Evolutionary conservation across 2,888 invertebrate genomes (phyloP), one percentile per base, ranked within the genome.

Genomic region (Ichneumon xanthorius): DNA sequence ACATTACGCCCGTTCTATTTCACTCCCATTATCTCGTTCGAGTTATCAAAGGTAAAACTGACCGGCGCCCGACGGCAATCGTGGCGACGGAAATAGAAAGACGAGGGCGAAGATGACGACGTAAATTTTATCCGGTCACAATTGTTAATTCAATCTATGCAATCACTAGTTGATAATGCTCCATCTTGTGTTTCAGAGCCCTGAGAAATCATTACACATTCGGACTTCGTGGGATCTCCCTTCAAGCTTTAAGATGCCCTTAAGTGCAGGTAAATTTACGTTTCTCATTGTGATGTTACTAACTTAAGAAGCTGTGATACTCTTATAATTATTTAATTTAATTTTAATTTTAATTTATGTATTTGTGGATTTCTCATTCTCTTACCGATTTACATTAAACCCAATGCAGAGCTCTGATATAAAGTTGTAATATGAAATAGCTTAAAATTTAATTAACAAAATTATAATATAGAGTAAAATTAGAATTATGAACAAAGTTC

Each of bases 231-330:
- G 50, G 50, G 16, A 55, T 45, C 26, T 19, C 63, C 9, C 40
- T 50, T 63, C 1, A 14, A 65, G 6, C 19, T 4, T 67, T 63
- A 53, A 53, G 26, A 80, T 80, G 80, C 71, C 80, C 50, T 65
- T 80, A 19, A 72, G 63, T 40, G 65, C 72, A 40, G 80, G 80
- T 80, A n/a, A 63, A 53, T 80, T 65, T 65, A 9, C 40, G 4
- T 11, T 53, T 79, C n/a, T n/a, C 2, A 4, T 33, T 48, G 11
- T 68, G 9, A 19, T 2, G 9, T 71, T 19, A 16, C 30, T 7
- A 30, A 71, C 33, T n/a, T 19, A 58, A 22, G 33, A 6, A 33
- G 33, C 6, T 37, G 37, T 9, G 33, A 37, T 37, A 37, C 9
- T 37, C 37, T 9, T 37, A 37, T 37, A 37, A 37, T 37, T 37